Conservation (phyloP, 2,113 vertebrate species). For the Cololabis saira region DNA sequence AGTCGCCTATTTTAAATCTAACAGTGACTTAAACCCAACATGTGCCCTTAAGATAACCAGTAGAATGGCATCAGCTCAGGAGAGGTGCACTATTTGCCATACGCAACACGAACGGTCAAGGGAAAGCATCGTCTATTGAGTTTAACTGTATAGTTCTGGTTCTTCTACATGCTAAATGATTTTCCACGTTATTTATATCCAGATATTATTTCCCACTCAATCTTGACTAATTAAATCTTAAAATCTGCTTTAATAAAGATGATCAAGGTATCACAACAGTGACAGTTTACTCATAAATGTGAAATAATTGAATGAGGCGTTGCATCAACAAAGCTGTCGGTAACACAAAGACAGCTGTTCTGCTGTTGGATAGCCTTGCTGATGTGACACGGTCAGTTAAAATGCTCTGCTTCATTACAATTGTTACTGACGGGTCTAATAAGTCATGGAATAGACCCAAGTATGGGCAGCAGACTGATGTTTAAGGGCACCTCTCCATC, state of each 20-base stretch:
- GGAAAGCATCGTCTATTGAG: slow-evolving; percentile 22
- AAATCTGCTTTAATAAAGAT: not conserved
- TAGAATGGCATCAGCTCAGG: slow-evolving; percentile 11
- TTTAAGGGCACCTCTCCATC: not conserved
- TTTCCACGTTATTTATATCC: not conserved
- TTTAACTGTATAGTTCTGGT: not conserved
- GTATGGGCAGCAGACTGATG: not conserved
- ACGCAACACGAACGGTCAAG: slow-evolving; percentile 31
- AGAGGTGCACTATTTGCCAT: slow-evolving; percentile 42
- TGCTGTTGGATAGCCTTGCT: not conserved
- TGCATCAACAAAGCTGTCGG: not conserved
- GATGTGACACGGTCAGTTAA: not conserved
- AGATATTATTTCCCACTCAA: not conserved
- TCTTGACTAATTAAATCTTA: not conserved
- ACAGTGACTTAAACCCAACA: slow-evolving; percentile 36
- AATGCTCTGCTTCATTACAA: not conserved
- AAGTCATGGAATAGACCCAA: slow-evolving; percentile 10
- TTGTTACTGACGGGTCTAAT: slow-evolving; percentile 16
- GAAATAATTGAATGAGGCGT: not conserved
- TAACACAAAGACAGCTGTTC: slow-evolving; percentile 1
- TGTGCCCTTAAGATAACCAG: slow-evolving; percentile 22
- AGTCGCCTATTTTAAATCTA: slow-evolving; percentile 18
- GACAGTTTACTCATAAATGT: not conserved
- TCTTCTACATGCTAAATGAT: not conserved
- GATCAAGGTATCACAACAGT: not conserved